Conservation (phyloP, 2,113 vertebrate genomes). For the Brachypodius melanocephalos region DNA sequence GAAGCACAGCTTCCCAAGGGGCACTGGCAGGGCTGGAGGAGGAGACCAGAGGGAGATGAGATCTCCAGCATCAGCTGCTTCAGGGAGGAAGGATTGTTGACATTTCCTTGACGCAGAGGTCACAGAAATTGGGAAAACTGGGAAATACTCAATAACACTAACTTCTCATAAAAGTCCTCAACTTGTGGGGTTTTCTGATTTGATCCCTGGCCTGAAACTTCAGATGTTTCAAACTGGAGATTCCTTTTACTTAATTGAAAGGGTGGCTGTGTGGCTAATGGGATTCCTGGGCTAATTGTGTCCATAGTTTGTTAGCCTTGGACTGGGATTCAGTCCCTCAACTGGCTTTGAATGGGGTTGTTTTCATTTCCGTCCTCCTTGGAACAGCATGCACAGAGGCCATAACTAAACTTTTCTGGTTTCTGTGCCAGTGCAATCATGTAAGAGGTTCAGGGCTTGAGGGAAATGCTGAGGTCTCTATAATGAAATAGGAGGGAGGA, state of each 20-base stretch:
- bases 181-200: background rate
- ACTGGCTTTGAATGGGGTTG: background rate
- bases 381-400: background rate
- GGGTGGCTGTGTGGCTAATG: background rate
- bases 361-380: conserved; percentile 12
- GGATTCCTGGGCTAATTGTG: background rate
- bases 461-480: background rate
- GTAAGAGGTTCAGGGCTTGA: background rate
- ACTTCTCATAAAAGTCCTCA: background rate
- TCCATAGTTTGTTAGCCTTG: background rate
- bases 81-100: background rate
- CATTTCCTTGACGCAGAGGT: background rate
- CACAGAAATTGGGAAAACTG: background rate
- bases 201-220: background rate
- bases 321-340: background rate
- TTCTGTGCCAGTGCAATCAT: background rate
- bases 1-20: fast-evolving
- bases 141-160: background rate
- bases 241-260: background rate
- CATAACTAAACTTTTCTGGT: conserved; percentile 37
- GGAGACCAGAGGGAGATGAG: background rate
- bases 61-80: background rate
- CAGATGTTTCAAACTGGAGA: background rate
- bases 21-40: background rate
- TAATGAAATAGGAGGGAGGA: background rate